Evolutionary conservation across 2,797 vertebrate species (phyloP).

Genomic region (Oophaga sylvatica): DNA sequence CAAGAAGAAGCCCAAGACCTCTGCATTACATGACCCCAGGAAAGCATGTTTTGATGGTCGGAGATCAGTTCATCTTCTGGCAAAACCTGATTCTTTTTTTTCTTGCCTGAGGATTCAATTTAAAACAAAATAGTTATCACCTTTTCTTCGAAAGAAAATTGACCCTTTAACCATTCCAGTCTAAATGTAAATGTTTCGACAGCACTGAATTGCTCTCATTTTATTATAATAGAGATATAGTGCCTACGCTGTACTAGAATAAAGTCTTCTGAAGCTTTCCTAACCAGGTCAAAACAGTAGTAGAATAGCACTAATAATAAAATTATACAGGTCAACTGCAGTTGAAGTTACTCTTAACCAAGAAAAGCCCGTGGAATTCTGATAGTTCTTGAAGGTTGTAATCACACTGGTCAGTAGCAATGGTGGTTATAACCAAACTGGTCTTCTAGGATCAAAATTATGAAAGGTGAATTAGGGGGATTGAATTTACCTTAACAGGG

Average conservation of each 20-base stretch:
- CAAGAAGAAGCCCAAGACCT: not conserved
- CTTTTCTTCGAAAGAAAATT: constrained; percentile 15
- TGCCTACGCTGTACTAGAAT: not conserved
- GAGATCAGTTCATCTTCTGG: not conserved
- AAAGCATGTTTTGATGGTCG: not conserved
- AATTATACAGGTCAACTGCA: not conserved
- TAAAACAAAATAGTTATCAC: constrained; percentile 28
- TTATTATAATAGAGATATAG: constrained; percentile 1
- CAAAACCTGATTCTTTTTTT: constrained; percentile 1
- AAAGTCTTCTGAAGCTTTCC: not conserved
- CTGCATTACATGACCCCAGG: constrained; percentile 13
- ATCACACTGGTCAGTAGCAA: not conserved
- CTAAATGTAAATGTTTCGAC: constrained; percentile 31
- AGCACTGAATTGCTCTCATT: constrained; percentile 1
- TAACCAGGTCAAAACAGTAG: not conserved
- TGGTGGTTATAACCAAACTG: not conserved
- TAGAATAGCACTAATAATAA: not conserved
- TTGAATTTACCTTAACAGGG: constrained; percentile 3
- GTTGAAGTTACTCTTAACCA: not conserved
- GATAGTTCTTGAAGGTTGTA: not conserved
- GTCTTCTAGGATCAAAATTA: not conserved
- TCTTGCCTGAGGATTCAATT: constrained; percentile 15
- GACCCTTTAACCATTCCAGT: constrained; percentile 28
- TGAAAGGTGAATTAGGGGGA: constrained; percentile 29
- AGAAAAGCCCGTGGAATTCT: not conserved